Base-by-base conservation (phyloP, 2,888 invertebrate species). In the Ametastegia equiseti region DNA sequence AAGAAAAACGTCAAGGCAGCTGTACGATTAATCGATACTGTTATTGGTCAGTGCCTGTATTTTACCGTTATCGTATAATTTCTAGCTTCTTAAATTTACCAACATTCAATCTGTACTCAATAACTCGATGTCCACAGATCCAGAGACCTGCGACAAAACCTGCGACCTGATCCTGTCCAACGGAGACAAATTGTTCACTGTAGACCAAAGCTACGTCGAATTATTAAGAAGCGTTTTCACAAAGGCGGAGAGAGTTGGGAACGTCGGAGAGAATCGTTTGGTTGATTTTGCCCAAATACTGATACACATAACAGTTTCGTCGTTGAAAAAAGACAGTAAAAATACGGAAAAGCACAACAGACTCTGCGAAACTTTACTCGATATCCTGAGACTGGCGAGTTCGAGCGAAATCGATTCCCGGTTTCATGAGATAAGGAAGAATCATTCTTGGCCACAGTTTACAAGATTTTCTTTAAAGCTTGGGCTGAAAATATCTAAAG, bases 391-490 rank as follows among this genome's bases (percentile, higher is more conserved):
- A 71, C 81, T 50, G 82, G 80, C 5, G 78, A 83, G 1, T n/a
- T n/a, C n/a, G n/a, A 81, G 83, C 36, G 82, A 80, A 2, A 81
- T 83, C 36, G 80, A 85, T 42, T 83, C 84, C 23, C 63, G 82
- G 0, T 88, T 88, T 36, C 89, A 89, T 45, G 85, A 86, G 54
- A 80, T 91, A 23, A 86, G 81, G 60, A 89, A 85, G 83, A 90
- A 86, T 84, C 82, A 87, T 75, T 90, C 87, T 0, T 92, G 92
- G 91, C 83, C 87, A 6, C 90, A 91, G 73, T 92, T 90, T 67
- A 88, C 88, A n/a, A 85, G 91, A 89, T 93, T 93, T 36, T 93
- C 94, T 4, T 91, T 97, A n/a, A 96, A 95, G 88, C 93, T 93
- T 84, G 95, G 95, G 0, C 91, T 96, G 78, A 94, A 93, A 89